These are phyloP conservation scores for Rhagoletis zephyria DNA, from an alignment of 1,140 invertebrate species.

Conservation along the genomic window DNA sequence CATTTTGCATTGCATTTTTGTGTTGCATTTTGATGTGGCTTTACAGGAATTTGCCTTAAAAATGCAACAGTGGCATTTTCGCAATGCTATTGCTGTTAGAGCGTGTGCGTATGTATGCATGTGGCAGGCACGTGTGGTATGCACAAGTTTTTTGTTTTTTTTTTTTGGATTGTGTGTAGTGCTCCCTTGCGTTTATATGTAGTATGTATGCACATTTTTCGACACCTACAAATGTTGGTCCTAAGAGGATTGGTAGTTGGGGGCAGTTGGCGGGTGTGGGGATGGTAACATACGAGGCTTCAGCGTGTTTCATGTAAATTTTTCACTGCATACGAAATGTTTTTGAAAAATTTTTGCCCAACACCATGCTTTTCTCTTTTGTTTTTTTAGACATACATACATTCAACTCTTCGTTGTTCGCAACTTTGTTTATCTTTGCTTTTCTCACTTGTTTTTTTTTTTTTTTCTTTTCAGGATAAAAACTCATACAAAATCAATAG, in stretches of 20 bases:
- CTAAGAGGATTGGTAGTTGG: background rate
- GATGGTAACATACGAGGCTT: background rate
- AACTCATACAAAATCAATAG: conserved; percentile 73
- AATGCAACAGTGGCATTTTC: conserved; percentile 46
- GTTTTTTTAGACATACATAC: background rate
- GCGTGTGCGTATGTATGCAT: background rate
- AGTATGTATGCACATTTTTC: background rate
- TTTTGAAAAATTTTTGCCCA: conserved; percentile 27
- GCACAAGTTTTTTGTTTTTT: too few species aligned
- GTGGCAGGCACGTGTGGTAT: background rate
- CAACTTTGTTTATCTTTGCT: conserved; percentile 22
- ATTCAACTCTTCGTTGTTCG: background rate
- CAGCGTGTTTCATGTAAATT: conserved; percentile 42
- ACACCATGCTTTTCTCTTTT: conserved; percentile 4
- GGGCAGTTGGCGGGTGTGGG: background rate
- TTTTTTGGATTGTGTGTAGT: too few species aligned
- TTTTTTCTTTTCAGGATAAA: conserved; percentile 68
- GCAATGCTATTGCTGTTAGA: background rate
- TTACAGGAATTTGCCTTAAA: conserved; percentile 44
- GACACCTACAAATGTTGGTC: conserved; percentile 38
- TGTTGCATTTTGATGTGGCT: conserved; percentile 43
- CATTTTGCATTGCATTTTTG: conserved; percentile 26
- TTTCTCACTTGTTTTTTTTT: background rate
- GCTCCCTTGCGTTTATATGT: too few species aligned
- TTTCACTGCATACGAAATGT: conserved; percentile 52